Conservation (phyloP, 2,113 vertebrate genomes). For the Syngnathoides biaculeatus region DNA sequence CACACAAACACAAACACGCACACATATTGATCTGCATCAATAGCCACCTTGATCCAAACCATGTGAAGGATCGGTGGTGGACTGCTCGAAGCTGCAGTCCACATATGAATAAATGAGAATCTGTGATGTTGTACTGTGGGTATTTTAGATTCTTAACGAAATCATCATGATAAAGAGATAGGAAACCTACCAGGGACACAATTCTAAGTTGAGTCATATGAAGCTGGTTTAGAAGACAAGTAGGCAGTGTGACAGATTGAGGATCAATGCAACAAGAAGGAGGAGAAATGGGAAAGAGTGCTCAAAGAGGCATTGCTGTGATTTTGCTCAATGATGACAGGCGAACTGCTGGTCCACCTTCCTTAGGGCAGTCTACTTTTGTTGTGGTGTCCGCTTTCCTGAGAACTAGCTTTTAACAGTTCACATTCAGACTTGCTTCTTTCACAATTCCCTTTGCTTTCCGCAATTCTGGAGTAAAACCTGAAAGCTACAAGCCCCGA, state of each 20-base stretch:
- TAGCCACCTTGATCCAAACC: conserved; percentile 16
- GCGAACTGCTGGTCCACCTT: conserved; percentile 1
- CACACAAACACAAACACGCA: not conserved
- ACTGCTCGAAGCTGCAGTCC: not conserved
- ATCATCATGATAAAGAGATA: conserved; percentile 1
- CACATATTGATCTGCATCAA: conserved; percentile 5
- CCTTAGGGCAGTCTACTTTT: not conserved
- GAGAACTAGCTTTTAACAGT: not conserved
- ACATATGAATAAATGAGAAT: conserved; percentile 20
- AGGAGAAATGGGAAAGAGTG: conserved; percentile 6
- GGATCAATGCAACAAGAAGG: conserved; percentile 20
- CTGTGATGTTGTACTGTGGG: conserved; percentile 11
- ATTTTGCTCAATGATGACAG: conserved; percentile 5
- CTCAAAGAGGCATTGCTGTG: conserved; percentile 1
- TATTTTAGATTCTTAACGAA: conserved; percentile 14
- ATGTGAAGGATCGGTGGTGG: conserved; percentile 16
- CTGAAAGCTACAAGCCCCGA: conserved; percentile 3
- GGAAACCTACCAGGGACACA: not conserved
- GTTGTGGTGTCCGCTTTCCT: not conserved
- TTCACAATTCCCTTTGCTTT: not conserved
- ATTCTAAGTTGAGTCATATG: conserved; percentile 8
- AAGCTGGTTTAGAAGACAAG: not conserved
- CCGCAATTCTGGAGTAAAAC: conserved; percentile 3
- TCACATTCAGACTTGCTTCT: not conserved
- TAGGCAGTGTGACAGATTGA: conserved; percentile 4